A percentile compares a stretch with the other conserved stretches of the same genome.
phyloP scores from a whole-genome alignment of 1,140 invertebrate genomes.

The Solenopsis fugax region DNA sequence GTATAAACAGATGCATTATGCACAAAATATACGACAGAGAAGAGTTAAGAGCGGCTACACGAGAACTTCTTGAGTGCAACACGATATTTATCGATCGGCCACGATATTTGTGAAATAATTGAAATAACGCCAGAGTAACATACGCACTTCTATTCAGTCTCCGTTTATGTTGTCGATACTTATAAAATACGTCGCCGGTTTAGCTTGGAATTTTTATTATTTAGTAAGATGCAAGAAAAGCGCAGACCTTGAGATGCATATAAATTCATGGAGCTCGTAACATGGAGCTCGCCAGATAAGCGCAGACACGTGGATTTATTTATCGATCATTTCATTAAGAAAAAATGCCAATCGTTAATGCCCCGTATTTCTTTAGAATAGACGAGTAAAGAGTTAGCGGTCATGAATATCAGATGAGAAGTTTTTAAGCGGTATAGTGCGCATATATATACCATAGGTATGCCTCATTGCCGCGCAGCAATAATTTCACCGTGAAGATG shows the following conservation, averaged over 20 bases:
- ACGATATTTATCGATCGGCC: slow-evolving; percentile 75
- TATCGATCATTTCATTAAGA: slow-evolving; percentile 4
- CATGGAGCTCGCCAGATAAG: background rate
- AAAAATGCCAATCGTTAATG: slow-evolving; percentile 19
- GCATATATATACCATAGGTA: background rate
- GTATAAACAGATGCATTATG: background rate
- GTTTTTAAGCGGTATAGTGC: background rate
- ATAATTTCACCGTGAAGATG: background rate
- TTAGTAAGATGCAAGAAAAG: background rate
- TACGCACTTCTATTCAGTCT: background rate
- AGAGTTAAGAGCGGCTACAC: background rate
- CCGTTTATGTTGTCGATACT: background rate
- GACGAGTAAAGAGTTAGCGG: slow-evolving; percentile 4
- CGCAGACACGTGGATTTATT: background rate
- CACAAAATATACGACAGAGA: slow-evolving; percentile 16
- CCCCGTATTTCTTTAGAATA: slow-evolving; percentile 14
- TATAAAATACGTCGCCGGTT: background rate
- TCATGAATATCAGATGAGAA: slow-evolving; percentile 38
- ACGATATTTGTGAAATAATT: slow-evolving; percentile 76
- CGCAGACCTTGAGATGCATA: background rate
- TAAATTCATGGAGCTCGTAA: slow-evolving; percentile 17
- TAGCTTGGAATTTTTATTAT: background rate
- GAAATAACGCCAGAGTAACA: slow-evolving; percentile 64
- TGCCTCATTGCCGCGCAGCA: background rate
- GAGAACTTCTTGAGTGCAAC: slow-evolving; percentile 56